A percentile compares a stretch with the other conserved stretches of the same genome.
These are phyloP conservation scores for Hoplodrina blanda DNA, from an alignment of 2,888 invertebrate genomes.

Conservation along the genomic window DNA sequence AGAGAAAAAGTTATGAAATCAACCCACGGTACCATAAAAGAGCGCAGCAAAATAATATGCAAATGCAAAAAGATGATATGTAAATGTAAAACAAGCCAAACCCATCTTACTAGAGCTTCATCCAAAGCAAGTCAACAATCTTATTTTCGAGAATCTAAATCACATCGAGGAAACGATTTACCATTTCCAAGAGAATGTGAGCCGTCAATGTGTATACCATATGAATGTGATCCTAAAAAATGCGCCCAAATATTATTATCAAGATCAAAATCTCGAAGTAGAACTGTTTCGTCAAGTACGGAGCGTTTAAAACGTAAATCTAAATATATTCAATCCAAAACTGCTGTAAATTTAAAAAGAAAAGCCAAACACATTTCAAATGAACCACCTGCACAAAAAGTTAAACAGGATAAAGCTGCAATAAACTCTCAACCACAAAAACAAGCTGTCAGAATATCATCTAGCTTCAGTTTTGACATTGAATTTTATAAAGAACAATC, in stretches of 20 bases:
- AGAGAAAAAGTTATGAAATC: conserved; percentile 17
- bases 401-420: background rate
- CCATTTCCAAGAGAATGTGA: conserved; percentile 58
- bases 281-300: conserved; percentile 1
- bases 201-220: conserved; percentile 64
- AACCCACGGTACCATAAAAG: background rate
- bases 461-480: conserved; percentile 67
- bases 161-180: conserved; percentile 33
- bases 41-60: background rate
- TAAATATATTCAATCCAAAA: conserved; percentile 41
- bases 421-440: conserved; percentile 23
- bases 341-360: conserved; percentile 18
- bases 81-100: conserved; percentile 8
- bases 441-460: conserved; percentile 59
- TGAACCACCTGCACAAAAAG: conserved; percentile 1
- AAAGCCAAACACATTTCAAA: conserved; percentile 10
- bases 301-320: conserved; percentile 42
- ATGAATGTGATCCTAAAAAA: conserved; percentile 62
- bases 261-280: conserved; percentile 35
- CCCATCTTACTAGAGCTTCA: background rate
- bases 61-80: too few species aligned
- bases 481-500: conserved; percentile 65
- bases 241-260: conserved; percentile 49
- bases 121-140: conserved; percentile 32
- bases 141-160: conserved; percentile 13